These are phyloP conservation scores for Omphaloscelis lunosa DNA, from an alignment of 2,888 invertebrate genomes.

Conservation along the genomic window DNA sequence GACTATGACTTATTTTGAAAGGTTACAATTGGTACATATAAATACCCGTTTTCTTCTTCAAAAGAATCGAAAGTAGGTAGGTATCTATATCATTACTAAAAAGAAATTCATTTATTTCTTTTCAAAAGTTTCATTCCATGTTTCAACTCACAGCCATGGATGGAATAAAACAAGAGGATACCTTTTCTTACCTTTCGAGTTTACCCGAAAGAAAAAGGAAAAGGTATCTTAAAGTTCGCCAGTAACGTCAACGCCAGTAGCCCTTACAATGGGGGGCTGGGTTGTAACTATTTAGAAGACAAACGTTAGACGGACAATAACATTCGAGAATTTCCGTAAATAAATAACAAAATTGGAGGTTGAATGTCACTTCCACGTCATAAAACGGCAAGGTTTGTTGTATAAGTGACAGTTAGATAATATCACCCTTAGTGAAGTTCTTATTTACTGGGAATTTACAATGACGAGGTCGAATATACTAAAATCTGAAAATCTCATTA, in stretches of 20 bases:
- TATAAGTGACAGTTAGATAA: not conserved
- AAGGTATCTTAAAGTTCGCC: slow-evolving; percentile 27
- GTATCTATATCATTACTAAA: not conserved
- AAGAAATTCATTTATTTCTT: slow-evolving; percentile 10
- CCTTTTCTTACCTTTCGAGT: slow-evolving; percentile 32
- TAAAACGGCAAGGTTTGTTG: not conserved
- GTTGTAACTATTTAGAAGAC: slow-evolving; percentile 18
- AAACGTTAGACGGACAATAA: not conserved
- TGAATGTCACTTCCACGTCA: not conserved
- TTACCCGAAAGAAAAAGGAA: slow-evolving; percentile 39
- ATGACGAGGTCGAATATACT: not conserved
- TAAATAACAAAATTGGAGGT: not conserved
- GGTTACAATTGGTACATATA: not conserved
- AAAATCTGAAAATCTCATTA: not conserved
- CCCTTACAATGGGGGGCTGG: slow-evolving; percentile 2
- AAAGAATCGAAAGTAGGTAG: not conserved
- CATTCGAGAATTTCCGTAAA: not conserved
- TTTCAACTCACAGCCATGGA: not conserved
- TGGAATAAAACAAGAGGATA: slow-evolving; percentile 20
- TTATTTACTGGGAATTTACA: not conserved
- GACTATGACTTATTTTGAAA: not conserved
- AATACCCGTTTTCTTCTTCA: not conserved
- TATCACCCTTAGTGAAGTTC: not conserved
- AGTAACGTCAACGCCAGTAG: slow-evolving; percentile 1
- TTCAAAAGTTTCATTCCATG: slow-evolving; percentile 4